Percentiles rank a stretch among this genome's conserved stretches.
Evolutionary conservation across 2,113 vertebrate species (phyloP).

Genomic region (Grus americana): DNA sequence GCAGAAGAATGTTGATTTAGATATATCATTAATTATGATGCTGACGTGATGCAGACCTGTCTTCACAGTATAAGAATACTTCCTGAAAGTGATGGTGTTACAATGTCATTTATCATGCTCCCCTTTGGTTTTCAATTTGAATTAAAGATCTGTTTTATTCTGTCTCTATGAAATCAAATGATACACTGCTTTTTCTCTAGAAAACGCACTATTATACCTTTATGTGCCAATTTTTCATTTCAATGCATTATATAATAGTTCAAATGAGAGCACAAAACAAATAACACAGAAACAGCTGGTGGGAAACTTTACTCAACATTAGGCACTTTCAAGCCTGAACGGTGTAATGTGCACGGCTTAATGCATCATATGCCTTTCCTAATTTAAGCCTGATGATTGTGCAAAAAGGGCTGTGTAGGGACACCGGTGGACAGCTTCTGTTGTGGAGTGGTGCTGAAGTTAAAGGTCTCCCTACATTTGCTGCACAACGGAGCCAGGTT

Average conservation of each 20-base stretch:
- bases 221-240: slow-evolving; percentile 28
- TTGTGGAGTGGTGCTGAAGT: background rate
- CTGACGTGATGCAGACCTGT: background rate
- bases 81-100: background rate
- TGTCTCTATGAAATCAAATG: background rate
- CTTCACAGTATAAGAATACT: background rate
- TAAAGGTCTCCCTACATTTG: background rate
- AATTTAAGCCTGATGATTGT: slow-evolving; percentile 44
- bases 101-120: background rate
- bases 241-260: slow-evolving; percentile 23
- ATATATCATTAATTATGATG: background rate
- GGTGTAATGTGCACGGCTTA: slow-evolving; percentile 16
- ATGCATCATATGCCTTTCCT: slow-evolving; percentile 47
- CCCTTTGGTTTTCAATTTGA: background rate
- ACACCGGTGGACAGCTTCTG: background rate
- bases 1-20: background rate
- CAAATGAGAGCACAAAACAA: slow-evolving; percentile 28
- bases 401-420: slow-evolving; percentile 32
- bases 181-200: background rate
- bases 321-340: slow-evolving; percentile 34
- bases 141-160: background rate
- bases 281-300: slow-evolving; percentile 46
- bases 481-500: background rate
- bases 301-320: slow-evolving; percentile 49
- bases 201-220: background rate